phyloP scores from a whole-genome alignment of 2,113 vertebrate genomes.

The Coreoperca whiteheadi region DNA sequence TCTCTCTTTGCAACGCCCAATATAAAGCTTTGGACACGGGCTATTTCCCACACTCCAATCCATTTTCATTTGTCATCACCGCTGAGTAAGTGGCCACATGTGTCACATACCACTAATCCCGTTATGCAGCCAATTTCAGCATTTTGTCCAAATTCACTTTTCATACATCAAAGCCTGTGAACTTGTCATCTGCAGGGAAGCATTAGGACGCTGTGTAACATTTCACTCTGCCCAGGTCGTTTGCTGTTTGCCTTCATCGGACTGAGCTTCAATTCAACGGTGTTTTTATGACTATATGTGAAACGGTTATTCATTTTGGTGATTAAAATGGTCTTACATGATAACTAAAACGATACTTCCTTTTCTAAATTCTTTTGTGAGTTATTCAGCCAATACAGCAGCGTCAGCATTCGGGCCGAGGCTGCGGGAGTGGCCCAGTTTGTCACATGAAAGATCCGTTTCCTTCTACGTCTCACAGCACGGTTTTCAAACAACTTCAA shows the following conservation, averaged over 20 bases:
- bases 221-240: conserved; percentile 38
- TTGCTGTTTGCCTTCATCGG: conserved; percentile 13
- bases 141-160: conserved; percentile 42
- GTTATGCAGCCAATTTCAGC: conserved; percentile 38
- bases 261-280: background rate
- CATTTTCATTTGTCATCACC: conserved; percentile 64
- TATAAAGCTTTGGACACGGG: conserved; percentile 65
- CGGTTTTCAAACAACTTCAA: background rate
- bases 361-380: background rate
- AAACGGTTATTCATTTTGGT: background rate
- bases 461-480: background rate
- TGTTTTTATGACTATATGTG: background rate
- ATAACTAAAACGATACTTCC: background rate
- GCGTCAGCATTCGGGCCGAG: conserved; percentile 1
- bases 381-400: background rate
- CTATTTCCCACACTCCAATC: conserved; percentile 53
- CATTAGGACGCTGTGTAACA: conserved; percentile 39
- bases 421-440: conserved; percentile 23
- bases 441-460: conserved; percentile 7
- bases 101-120: conserved; percentile 55
- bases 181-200: conserved; percentile 41
- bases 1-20: conserved; percentile 46
- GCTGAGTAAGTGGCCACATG: conserved; percentile 59
- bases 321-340: background rate
- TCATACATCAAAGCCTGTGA: conserved; percentile 44